Evolutionary conservation across 2,888 invertebrate species (phyloP).

Genomic region (Agonopterix subpropinquella): DNA sequence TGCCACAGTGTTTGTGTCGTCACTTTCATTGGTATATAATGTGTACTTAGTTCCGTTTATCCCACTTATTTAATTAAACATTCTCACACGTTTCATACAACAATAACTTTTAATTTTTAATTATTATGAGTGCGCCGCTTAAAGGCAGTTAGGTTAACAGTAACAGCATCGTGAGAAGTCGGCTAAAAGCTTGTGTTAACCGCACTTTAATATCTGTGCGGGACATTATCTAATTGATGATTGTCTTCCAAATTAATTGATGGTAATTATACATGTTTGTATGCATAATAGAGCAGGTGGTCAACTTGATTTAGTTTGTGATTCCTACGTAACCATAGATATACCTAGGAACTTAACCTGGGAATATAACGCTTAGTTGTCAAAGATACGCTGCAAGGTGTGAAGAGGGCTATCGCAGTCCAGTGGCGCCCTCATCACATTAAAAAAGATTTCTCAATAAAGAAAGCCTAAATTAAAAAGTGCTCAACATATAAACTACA

Average conservation of each 20-base stretch:
- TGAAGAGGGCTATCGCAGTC: no score
- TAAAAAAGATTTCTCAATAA: no score
- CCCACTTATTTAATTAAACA: constrained; percentile 71
- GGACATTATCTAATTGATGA: constrained; percentile 12
- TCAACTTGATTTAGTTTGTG: not conserved
- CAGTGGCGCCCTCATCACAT: no score
- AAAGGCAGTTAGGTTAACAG: constrained; percentile 68
- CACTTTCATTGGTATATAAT: constrained; percentile 50
- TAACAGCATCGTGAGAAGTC: constrained; percentile 66
- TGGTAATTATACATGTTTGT: not conserved
- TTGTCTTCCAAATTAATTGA: not conserved
- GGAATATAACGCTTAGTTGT: no score
- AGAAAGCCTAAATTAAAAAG: no score
- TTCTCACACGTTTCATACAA: constrained; percentile 69
- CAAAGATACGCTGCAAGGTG: no score
- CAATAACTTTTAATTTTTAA: constrained; percentile 73
- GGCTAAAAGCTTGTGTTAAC: constrained; percentile 48
- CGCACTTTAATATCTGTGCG: constrained; percentile 16
- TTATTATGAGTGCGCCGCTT: constrained; percentile 67
- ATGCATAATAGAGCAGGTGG: not conserved
- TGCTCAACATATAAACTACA: no score
- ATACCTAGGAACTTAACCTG: no score
- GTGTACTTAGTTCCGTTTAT: constrained; percentile 54
- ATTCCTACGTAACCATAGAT: no score
- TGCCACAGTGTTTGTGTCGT: constrained; percentile 36